Base-by-base conservation (phyloP, 1,140 invertebrate genomes). In the Euschistus heros region DNA sequence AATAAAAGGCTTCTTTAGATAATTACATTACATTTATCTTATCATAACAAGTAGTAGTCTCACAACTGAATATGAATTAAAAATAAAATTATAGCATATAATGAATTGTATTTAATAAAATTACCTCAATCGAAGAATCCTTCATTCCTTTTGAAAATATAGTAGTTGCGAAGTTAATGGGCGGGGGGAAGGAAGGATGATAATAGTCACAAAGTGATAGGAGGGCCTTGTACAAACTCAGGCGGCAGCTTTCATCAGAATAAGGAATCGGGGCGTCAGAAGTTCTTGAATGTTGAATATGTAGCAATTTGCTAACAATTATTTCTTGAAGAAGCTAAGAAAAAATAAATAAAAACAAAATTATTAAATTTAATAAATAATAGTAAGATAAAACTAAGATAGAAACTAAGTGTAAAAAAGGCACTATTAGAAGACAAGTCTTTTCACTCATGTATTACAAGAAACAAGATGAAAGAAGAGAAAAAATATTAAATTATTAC, bases 81-180 rank as follows among this genome's bases (percentile, higher is more conserved):
- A 37, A 37, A 37, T 37, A 37, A 37, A 37, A 37, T 10, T 6
- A 4, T 30, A 4, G 2, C 27, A 30, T 4, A 13, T 10, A 37
- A 37, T 37, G 13, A 37, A 37, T 13, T 10, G 7, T 6, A 10
- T 13, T 10, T 30, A 5, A 47, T 13, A 13, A 22, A 50, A 0
- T 50, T 57, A 57, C 54, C 54, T 57, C 24, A 4, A 24, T 20
- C 7, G 54, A 57, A 24, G 54, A 24, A 57, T 57, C 54, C 14
- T 57, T 57, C 14, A 57, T 57, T 13, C 54, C 54, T 24, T 22
- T 26, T 24, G 54, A 57, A 57, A 57, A 57, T 26, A 57, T 24
- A 17, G 18, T 24, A 24, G 54, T 24, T 8, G 54, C 54, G 15
- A 24, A 57, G 24, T 26, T 26, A 6, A 18, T 26, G 2, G 54